Conservation (phyloP, 2,113 vertebrate species). For the Crotalus viridis region DNA sequence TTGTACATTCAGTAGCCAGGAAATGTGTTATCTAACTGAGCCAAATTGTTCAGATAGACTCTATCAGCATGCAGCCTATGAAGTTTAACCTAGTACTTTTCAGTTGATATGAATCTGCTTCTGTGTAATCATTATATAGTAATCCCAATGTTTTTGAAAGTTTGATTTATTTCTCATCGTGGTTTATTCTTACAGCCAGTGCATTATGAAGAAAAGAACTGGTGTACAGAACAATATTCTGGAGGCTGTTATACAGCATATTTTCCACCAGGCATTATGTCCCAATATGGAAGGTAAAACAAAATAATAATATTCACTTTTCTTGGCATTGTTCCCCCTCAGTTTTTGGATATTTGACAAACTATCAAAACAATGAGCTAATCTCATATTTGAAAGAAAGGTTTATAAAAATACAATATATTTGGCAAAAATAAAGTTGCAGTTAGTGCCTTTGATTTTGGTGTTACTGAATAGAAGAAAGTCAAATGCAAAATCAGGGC, state of each 20-base stretch:
- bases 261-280: slow-evolving; percentile 91
- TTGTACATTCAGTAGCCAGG: neutral
- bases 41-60: slow-evolving; percentile 26
- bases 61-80: slow-evolving; percentile 15
- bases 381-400: neutral
- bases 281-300: slow-evolving; percentile 86
- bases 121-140: neutral
- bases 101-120: slow-evolving; percentile 10
- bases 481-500: neutral
- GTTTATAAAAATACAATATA: neutral
- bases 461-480: neutral
- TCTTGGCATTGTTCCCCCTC: neutral
- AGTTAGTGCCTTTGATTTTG: neutral
- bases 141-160: neutral
- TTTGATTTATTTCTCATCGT: slow-evolving; percentile 47
- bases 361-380: neutral
- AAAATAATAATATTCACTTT: neutral
- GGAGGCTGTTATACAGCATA: slow-evolving; percentile 93
- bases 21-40: slow-evolving; percentile 4
- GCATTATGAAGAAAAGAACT: slow-evolving; percentile 97
- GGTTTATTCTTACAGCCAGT: slow-evolving; percentile 77
- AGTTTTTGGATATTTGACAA: neutral
- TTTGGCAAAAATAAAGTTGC: neutral
- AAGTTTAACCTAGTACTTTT: slow-evolving; percentile 12
- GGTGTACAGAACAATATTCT: slow-evolving; percentile 91